Conservation (phyloP, 2,113 vertebrate genomes). For the Alethe castanea region DNA sequence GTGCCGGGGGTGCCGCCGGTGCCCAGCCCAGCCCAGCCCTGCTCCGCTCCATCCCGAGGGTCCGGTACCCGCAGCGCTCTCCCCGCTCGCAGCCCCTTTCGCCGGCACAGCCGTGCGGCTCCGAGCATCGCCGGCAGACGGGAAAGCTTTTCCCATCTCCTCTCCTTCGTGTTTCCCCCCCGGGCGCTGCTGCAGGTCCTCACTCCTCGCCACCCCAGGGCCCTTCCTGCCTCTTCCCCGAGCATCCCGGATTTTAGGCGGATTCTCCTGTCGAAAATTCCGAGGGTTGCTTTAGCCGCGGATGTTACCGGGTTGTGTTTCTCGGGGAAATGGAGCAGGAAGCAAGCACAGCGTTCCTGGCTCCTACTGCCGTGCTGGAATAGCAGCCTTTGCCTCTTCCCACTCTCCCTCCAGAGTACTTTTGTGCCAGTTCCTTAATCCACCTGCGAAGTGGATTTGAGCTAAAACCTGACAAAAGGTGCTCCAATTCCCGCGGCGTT, state of each 20-base stretch:
- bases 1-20: not conserved
- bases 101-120: not conserved
- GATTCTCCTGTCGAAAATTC: not conserved
- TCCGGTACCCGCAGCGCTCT: not conserved
- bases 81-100: not conserved
- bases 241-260: not conserved
- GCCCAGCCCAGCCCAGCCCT: not conserved
- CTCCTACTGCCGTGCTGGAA: not conserved
- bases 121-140: not conserved
- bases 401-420: constrained; percentile 23
- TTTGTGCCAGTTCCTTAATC: constrained; percentile 53
- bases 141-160: not conserved
- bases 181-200: not conserved
- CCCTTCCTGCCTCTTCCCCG: not conserved
- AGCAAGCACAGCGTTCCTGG: not conserved
- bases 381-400: constrained; percentile 29
- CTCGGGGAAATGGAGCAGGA: constrained; percentile 50
- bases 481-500: not conserved
- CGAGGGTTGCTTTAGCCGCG: not conserved
- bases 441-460: constrained; percentile 30
- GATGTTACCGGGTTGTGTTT: not conserved
- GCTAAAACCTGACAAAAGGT: constrained; percentile 50
- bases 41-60: not conserved
- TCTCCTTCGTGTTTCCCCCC: not conserved
- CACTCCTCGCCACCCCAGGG: not conserved